Base-by-base conservation (phyloP, 1,140 invertebrate species). In the Drosophila ercepeae region DNA sequence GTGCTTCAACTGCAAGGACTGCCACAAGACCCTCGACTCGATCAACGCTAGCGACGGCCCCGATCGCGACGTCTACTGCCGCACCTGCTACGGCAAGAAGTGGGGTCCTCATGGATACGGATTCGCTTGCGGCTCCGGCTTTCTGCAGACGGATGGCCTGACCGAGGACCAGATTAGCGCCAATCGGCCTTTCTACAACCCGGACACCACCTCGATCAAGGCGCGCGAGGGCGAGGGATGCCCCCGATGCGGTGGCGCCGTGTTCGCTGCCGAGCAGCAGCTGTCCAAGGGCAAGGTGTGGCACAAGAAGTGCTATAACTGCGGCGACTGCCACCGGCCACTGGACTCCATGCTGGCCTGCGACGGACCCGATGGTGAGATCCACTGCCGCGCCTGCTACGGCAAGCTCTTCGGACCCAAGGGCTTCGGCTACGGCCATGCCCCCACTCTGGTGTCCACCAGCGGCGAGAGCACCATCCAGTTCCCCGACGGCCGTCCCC, bases 1-100 rank as follows among this genome's bases (percentile, higher is more conserved):
- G 92, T 99, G 98, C 93, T 99, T 98, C 94, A 99, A 99, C 92
- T 99, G 98, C 92, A 95, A 93, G 91, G 96, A 97, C 76, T 99
- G 98, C 92, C 96, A 95, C 76, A 97, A 97, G 89, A 97, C 96
- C 16, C 93, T 99, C 48, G 97, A 98, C 90, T 99, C 97, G 14
- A 97, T 97, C 88, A 97, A 97, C 75, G 97, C 97, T 72, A 97
- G 97, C 90, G 97, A 97, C 89, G 97, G 97, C 21, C 96, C 97
- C 25, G 96, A 98, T 83, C 94, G 93, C 64, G 96, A 98, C 71
- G 95, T 99, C 44, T 99, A 98, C 92, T 99, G 90, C 55, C 78
- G 75, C 48, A 91, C 90, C 52, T 91, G 90, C 49, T 91, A 91
- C 29, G 95, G 95, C 48, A 97, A 97, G 92, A 96, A 97, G 90